phyloP scores from a whole-genome alignment of 2,797 vertebrate genomes.

The Lophura swinhoii region DNA sequence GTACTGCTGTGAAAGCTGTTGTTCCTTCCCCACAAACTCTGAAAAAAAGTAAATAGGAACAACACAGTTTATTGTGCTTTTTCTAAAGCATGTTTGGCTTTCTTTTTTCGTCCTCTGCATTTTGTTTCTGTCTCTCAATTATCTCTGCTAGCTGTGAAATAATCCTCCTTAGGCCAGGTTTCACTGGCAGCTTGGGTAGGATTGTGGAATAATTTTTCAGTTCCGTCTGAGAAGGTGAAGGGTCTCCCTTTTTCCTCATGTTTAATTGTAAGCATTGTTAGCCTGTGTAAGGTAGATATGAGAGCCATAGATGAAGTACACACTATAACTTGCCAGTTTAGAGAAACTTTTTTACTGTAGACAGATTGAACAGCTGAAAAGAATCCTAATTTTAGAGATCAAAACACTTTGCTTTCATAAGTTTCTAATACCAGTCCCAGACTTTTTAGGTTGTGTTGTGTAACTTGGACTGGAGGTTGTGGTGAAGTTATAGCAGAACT shows the following conservation, averaged over 20 bases:
- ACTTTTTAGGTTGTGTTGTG: too few species aligned
- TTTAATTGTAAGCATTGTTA: neutral
- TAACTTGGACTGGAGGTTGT: neutral
- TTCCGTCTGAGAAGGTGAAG: neutral
- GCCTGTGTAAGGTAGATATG: neutral
- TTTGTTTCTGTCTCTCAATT: neutral
- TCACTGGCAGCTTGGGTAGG: neutral
- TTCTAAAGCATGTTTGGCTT: neutral
- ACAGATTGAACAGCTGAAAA: neutral
- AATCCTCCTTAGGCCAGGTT: neutral
- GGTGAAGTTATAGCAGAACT: rapidly evolving
- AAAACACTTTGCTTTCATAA: neutral
- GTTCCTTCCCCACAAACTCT: too few species aligned
- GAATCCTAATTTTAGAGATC: neutral
- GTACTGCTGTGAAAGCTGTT: neutral
- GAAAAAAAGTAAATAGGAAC: neutral
- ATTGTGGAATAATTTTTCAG: neutral
- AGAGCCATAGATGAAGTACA: neutral
- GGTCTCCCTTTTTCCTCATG: neutral
- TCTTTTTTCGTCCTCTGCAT: neutral
- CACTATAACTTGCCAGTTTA: neutral
- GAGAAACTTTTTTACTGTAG: neutral
- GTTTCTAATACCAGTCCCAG: neutral
- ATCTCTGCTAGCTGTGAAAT: neutral
- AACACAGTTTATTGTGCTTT: neutral